Evolutionary conservation across 2,888 invertebrate genomes (phyloP), one percentile per base, ranked within the genome.

Genomic region (Temnothorax ravouxi): DNA sequence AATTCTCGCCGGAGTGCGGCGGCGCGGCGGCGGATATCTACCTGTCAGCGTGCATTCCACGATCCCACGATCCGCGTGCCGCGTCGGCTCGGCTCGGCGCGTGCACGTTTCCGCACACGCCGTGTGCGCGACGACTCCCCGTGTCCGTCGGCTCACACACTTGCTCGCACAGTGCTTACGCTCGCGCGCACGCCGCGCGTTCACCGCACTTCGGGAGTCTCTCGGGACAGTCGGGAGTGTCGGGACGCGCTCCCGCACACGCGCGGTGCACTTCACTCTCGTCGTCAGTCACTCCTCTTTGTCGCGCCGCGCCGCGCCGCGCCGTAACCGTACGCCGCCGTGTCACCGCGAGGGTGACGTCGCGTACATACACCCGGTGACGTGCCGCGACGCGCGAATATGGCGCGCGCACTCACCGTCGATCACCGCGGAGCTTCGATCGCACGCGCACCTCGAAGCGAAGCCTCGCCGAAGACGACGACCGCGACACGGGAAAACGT

Each of bases 11-110:
- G 88, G 34, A 91, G 90, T 88, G 93, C 92, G 91, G 90, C 91
- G 91, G 92, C 92, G 92, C 90, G 87, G 92, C 90, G 87, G 89
- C 86, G 88, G 89, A 86, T 69, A 91, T 86, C 88, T 93, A 93
- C 94, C 93, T 93, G 93, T 93, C 93, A 93, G 93, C 92, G 92
- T 92, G 91, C 93, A 93, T 94, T 94, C 92, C 94, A 93, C 92
- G 87, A 89, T 92, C 88, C 89, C 91, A 91, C 91, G 88, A 84
- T 67, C 66, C 66, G 66, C 87, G 87, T 86, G 85, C 82, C 80
- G 25, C 25, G 25, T 29, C 69, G 74, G 59, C 74, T 29, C 69
- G 74, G 59, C 74, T 64, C 71, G 41, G 71, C 83, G 76, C 76
- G 41, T 41, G 77, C 77, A 54, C 76, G 34, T 11, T 56, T 29